A percentile compares a stretch with the other conserved stretches of the same genome.
Evolutionary conservation across 2,888 invertebrate species (phyloP).

Genomic region (Diloba caeruleocephala): DNA sequence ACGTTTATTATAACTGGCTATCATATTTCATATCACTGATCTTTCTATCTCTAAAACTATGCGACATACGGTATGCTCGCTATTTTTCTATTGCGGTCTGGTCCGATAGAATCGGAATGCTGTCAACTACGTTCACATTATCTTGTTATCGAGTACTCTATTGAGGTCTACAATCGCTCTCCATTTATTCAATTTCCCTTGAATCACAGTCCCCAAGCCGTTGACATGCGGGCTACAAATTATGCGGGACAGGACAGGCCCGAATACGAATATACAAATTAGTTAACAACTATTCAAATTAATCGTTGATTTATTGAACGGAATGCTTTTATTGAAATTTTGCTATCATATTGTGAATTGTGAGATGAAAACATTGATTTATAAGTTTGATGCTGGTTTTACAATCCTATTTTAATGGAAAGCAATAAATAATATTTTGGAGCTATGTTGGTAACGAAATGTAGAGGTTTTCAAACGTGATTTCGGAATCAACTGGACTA

Average conservation of each 20-base stretch:
- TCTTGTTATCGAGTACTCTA: conserved; percentile 48
- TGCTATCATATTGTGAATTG: conserved; percentile 20
- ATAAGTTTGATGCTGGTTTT: conserved; percentile 1
- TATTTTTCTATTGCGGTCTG: conserved; percentile 39
- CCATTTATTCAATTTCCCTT: conserved; percentile 60
- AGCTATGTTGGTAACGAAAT: no score
- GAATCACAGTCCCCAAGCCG: conserved; percentile 50
- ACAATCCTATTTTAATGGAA: no score
- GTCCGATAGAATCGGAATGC: conserved; percentile 47
- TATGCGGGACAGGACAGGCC: conserved; percentile 62
- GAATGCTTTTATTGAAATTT: conserved; percentile 26
- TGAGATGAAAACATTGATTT: conserved; percentile 13
- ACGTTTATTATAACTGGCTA: conserved; percentile 8
- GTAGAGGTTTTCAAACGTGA: no score
- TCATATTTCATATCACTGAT: conserved; percentile 12
- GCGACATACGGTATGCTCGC: conserved; percentile 17
- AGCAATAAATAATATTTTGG: no score
- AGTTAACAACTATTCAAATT: conserved; percentile 64
- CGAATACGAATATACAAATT: conserved; percentile 69
- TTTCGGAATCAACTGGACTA: no score
- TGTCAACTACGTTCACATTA: conserved; percentile 41
- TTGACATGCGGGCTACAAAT: conserved; percentile 64
- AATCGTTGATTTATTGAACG: conserved; percentile 64
- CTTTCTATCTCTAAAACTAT: conserved; percentile 28
- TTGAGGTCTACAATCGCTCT: conserved; percentile 48